Conservation (phyloP, 2,113 vertebrate genomes). For the Microcebus jonahi region DNA sequence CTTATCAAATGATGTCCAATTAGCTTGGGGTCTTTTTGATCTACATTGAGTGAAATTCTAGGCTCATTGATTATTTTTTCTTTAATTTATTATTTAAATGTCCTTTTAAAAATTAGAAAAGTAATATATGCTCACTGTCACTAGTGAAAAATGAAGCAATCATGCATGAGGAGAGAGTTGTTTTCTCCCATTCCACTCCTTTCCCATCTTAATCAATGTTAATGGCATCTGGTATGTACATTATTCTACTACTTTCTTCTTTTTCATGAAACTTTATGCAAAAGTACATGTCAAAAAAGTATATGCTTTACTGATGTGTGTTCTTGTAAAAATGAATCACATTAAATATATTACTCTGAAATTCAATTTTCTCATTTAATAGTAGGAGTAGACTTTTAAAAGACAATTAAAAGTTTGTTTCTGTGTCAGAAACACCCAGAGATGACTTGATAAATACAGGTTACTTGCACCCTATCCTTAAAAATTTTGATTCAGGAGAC, state of each 20-base stretch:
- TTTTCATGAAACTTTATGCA: neutral
- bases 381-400: neutral
- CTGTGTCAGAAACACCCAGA: neutral
- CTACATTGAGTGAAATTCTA: neutral
- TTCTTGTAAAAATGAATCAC: neutral
- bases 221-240: neutral
- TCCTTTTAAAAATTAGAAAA: neutral
- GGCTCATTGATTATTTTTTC: neutral
- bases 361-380: neutral
- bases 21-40: neutral
- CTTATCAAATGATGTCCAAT: neutral
- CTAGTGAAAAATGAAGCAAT: neutral
- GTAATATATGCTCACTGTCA: neutral
- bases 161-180: neutral
- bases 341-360: neutral
- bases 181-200: neutral
- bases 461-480: neutral
- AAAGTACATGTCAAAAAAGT: neutral
- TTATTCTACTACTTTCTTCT: neutral
- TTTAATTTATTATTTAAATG: constrained; percentile 17
- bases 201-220: neutral
- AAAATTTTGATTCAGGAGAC: neutral
- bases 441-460: neutral
- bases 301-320: neutral
- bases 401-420: neutral